These are phyloP conservation scores for Oncorhynchus mykiss DNA, from an alignment of 2,113 vertebrate genomes.

Conservation along the genomic window DNA sequence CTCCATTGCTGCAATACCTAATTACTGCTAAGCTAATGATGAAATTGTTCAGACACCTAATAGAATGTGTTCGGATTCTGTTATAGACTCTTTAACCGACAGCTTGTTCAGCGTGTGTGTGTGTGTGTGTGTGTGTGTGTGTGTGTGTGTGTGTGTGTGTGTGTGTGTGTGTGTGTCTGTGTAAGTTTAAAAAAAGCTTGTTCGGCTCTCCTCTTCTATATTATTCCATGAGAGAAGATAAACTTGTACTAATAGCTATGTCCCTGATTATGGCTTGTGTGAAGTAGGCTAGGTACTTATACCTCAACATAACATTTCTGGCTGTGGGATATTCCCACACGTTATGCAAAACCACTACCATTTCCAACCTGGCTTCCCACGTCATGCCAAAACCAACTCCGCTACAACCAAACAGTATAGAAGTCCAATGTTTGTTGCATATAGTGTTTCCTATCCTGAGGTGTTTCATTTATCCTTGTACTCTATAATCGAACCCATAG, in stretches of 20 bases:
- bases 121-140: no score
- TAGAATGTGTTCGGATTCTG: not conserved
- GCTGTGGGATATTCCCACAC: not conserved
- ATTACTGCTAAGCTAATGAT: not conserved
- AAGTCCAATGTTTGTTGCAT: not conserved
- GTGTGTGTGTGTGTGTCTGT: no score
- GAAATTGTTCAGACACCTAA: not conserved
- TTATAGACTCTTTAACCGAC: not conserved
- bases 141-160: no score
- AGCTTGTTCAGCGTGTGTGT: not conserved
- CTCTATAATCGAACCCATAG: not conserved
- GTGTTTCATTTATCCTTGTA: not conserved
- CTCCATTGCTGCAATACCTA: not conserved
- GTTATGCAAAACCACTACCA: not conserved
- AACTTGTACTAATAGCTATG: not conserved
- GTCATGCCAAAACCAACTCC: not conserved
- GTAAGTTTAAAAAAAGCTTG: not conserved
- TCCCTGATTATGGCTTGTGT: slow-evolving; percentile 10
- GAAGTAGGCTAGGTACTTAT: slow-evolving; percentile 2
- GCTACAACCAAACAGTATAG: not conserved
- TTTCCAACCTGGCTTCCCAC: not conserved
- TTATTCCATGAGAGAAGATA: not conserved
- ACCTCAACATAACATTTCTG: not conserved
- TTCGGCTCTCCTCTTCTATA: not conserved
- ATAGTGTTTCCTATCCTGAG: not conserved